Evolutionary conservation across 2,888 invertebrate species (phyloP).

Genomic region (Drosophila quinaria): DNA sequence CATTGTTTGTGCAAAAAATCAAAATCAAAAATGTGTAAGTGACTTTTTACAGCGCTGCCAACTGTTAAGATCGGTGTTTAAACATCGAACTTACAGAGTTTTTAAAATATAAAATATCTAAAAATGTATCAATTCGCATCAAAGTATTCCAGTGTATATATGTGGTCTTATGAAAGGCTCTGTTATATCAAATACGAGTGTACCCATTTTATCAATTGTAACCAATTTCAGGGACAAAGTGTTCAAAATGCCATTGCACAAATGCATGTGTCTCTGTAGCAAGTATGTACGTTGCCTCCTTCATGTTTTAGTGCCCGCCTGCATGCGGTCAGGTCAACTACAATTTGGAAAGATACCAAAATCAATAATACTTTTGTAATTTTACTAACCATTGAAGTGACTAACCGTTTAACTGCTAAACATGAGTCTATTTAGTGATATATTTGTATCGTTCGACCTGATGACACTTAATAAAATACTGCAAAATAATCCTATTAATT

Average conservation of each 20-base stretch:
- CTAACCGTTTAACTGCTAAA: neutral
- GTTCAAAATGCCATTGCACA: neutral
- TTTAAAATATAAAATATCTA: too few relatives aligned
- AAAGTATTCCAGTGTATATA: too few relatives aligned
- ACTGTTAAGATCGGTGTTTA: too few relatives aligned
- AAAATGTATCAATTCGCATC: too few relatives aligned
- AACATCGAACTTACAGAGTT: too few relatives aligned
- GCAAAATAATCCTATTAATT: neutral
- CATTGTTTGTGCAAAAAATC: too few relatives aligned
- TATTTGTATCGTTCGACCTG: neutral
- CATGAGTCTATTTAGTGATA: neutral
- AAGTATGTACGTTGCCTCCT: neutral
- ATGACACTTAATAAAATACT: neutral
- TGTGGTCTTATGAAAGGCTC: too few relatives aligned
- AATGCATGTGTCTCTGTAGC: neutral
- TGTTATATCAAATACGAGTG: too few relatives aligned
- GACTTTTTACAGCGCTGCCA: too few relatives aligned
- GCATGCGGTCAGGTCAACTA: constrained; percentile 4
- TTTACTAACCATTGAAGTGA: constrained; percentile 6
- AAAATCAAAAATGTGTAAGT: too few relatives aligned
- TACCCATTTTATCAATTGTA: too few relatives aligned
- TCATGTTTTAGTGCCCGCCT: neutral
- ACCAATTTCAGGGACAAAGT: neutral
- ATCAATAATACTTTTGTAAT: constrained; percentile 39
- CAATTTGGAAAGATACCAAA: constrained; percentile 39